Percentiles rank a stretch among this genome's conserved stretches.
These are phyloP conservation scores for Corydoras sp. DNA, from an alignment of 2,113 vertebrate species.

Conservation along the genomic window DNA sequence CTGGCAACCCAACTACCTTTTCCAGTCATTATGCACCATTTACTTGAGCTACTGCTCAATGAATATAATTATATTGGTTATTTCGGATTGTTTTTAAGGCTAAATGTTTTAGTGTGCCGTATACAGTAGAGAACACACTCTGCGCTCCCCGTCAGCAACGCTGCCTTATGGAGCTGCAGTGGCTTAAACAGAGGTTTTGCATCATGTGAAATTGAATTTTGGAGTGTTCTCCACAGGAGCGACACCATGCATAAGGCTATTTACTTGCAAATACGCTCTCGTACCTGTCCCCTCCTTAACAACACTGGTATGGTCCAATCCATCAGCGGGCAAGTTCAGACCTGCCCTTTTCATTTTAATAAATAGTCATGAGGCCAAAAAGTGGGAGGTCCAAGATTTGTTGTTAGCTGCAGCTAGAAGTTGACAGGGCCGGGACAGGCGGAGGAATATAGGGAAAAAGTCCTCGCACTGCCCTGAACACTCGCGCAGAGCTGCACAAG, in stretches of 20 bases:
- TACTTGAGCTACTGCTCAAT: too few species aligned
- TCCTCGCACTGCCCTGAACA: constrained; percentile 17
- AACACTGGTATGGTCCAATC: constrained; percentile 72
- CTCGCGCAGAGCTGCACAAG: background rate
- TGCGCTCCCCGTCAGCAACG: background rate
- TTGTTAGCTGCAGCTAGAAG: constrained; percentile 81
- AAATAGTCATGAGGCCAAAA: constrained; percentile 81
- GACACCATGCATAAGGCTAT: background rate
- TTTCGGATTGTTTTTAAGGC: too few species aligned
- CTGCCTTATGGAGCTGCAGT: background rate
- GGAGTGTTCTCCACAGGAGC: background rate
- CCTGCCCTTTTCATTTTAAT: constrained; percentile 77
- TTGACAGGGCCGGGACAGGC: constrained; percentile 74
- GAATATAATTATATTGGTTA: too few species aligned
- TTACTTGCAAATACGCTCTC: constrained; percentile 18
- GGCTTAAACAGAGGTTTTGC: background rate
- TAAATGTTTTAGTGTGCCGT: background rate
- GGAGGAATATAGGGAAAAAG: constrained; percentile 43
- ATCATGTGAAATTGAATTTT: background rate
- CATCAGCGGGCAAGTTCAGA: constrained; percentile 77
- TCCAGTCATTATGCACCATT: too few species aligned
- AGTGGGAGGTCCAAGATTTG: constrained; percentile 74
- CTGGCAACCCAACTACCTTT: background rate
- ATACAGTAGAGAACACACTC: too few species aligned
- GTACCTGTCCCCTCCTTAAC: constrained; percentile 40